phyloP scores from a whole-genome alignment of 2,888 invertebrate genomes.

The Mystacides longicornis region DNA sequence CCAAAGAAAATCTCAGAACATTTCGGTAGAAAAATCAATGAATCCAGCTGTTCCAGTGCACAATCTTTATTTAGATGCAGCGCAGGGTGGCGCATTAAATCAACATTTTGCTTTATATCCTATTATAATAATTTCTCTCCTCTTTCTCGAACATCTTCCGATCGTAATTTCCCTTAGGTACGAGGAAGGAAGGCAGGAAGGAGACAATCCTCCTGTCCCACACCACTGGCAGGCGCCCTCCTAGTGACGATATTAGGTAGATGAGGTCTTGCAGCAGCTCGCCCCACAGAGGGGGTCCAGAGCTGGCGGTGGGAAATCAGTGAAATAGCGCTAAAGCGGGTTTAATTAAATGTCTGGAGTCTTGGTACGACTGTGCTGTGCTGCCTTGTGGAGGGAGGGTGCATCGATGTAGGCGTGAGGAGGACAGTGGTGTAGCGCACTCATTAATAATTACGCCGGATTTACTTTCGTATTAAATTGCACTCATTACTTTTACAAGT shows the following conservation, averaged over 20 bases:
- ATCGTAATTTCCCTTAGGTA: not conserved
- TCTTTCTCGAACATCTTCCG: not conserved
- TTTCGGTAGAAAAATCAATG: no score
- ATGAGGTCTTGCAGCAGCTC: not conserved
- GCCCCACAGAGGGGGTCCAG: not conserved
- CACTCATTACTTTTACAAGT: not conserved
- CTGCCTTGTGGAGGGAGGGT: not conserved
- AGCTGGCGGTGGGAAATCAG: slow-evolving; percentile 24
- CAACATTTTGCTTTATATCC: not conserved
- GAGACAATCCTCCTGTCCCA: not conserved
- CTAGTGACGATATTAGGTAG: not conserved
- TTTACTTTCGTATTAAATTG: not conserved
- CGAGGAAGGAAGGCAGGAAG: not conserved
- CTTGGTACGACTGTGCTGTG: slow-evolving; percentile 6
- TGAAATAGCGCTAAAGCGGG: slow-evolving; percentile 27
- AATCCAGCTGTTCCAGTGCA: no score
- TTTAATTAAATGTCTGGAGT: slow-evolving; percentile 28
- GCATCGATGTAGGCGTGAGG: slow-evolving; percentile 24
- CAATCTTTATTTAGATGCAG: no score
- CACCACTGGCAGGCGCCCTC: not conserved
- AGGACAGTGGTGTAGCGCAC: slow-evolving; percentile 10
- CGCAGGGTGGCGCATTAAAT: not conserved
- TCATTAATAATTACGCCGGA: not conserved
- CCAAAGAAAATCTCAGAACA: no score
- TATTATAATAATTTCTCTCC: not conserved